Conservation (phyloP, 2,113 vertebrate genomes). For the Scomber colias region DNA sequence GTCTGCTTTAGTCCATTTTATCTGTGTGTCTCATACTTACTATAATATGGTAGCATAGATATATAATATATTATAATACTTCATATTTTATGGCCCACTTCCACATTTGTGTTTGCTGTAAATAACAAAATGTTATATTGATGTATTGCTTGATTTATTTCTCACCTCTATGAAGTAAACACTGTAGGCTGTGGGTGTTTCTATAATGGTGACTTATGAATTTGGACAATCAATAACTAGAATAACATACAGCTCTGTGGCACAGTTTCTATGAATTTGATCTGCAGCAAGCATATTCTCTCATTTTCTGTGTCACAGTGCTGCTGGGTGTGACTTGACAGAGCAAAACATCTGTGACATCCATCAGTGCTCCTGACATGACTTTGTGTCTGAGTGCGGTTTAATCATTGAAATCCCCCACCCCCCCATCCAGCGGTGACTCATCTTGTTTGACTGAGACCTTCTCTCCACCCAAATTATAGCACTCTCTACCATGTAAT, state of each 20-base stretch:
- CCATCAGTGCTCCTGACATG: slow-evolving; percentile 64
- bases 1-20: background rate
- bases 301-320: slow-evolving; percentile 2
- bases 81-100: background rate
- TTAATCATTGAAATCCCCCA: slow-evolving; percentile 62
- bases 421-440: slow-evolving; percentile 50
- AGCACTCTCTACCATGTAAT: slow-evolving; percentile 53
- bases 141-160: slow-evolving; percentile 16
- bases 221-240: background rate
- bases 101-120: background rate
- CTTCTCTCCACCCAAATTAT: slow-evolving; percentile 60
- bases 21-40: no score
- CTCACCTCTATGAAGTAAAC: slow-evolving; percentile 9
- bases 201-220: background rate
- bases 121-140: slow-evolving; percentile 4
- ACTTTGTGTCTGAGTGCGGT: slow-evolving; percentile 68
- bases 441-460: slow-evolving; percentile 66
- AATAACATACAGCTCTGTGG: background rate
- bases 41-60: no score
- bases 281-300: background rate
- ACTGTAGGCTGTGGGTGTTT: background rate
- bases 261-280: slow-evolving; percentile 40
- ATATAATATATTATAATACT: no score
- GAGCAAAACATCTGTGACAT: slow-evolving; percentile 61
- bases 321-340: slow-evolving; percentile 26